phyloP scores from a whole-genome alignment of 2,888 invertebrate genomes.

The Mythimna pallens region DNA sequence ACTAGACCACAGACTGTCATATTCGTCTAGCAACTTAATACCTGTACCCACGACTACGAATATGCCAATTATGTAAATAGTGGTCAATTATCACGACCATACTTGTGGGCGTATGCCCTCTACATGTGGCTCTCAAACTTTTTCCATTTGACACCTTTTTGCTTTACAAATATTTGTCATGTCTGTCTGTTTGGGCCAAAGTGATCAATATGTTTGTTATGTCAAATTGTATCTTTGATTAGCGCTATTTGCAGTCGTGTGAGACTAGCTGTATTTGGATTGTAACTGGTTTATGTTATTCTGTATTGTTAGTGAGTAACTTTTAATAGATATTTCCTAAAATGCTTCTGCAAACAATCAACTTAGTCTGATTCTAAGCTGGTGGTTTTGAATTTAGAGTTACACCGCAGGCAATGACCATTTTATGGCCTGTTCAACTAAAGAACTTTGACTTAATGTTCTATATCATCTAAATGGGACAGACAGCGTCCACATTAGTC shows the following conservation, averaged over 20 bases:
- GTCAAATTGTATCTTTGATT: conserved; percentile 45
- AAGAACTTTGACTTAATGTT: too few species aligned
- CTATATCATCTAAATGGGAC: too few species aligned
- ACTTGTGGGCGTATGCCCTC: conserved; percentile 54
- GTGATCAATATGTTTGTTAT: conserved; percentile 52
- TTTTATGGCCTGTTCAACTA: neutral
- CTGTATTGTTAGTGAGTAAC: neutral
- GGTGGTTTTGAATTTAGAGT: neutral
- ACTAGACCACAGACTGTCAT: conserved; percentile 52
- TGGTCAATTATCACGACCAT: conserved; percentile 63
- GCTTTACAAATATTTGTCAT: conserved; percentile 52
- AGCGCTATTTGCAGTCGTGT: conserved; percentile 30
- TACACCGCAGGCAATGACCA: neutral
- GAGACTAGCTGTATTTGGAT: conserved; percentile 16
- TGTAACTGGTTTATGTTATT: conserved; percentile 15
- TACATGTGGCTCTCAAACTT: conserved; percentile 64
- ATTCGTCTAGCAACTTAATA: conserved; percentile 62
- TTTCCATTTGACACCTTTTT: conserved; percentile 58
- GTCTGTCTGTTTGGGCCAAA: conserved; percentile 42
- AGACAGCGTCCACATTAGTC: too few species aligned
- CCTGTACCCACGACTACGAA: conserved; percentile 60
- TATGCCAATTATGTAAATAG: conserved; percentile 68
- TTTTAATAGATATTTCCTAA: neutral
- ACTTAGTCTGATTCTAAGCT: neutral
- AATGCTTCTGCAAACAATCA: neutral